phyloP scores from a whole-genome alignment of 2,113 vertebrate genomes.

The Pseudolaguvia tuberculata region DNA sequence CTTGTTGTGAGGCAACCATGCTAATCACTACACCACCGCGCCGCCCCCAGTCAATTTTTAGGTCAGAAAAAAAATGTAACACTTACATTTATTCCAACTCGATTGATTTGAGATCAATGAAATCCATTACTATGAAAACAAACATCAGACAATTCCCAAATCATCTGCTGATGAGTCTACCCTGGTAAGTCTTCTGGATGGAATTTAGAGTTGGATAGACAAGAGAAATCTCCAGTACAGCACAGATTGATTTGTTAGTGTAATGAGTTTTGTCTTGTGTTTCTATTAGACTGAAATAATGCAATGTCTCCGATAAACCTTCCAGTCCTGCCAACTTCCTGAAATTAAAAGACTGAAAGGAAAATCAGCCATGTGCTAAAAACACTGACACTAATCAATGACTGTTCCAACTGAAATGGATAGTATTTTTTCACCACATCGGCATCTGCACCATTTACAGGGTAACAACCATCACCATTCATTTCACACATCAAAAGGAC shows the following conservation, averaged over 20 bases:
- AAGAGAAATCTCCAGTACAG: neutral
- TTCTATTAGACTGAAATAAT: conserved; percentile 11
- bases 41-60: too few species aligned
- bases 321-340: conserved; percentile 2
- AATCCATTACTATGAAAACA: neutral
- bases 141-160: neutral
- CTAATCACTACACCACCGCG: too few species aligned
- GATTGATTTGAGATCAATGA: neutral
- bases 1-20: too few species aligned
- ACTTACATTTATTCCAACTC: neutral
- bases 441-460: neutral
- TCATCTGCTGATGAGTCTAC: neutral
- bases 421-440: neutral
- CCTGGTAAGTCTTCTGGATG: neutral
- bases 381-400: conserved; percentile 7
- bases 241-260: conserved; percentile 1
- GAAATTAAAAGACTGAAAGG: neutral
- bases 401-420: neutral
- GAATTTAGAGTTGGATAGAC: neutral
- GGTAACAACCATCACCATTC: too few species aligned
- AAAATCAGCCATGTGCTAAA: neutral
- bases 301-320: neutral
- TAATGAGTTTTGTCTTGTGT: neutral
- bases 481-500: too few species aligned
- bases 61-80: neutral